Evolutionary conservation across 2,888 invertebrate species (phyloP), one percentile per base, ranked within the genome.

Genomic region (Choreutis nemorana): DNA sequence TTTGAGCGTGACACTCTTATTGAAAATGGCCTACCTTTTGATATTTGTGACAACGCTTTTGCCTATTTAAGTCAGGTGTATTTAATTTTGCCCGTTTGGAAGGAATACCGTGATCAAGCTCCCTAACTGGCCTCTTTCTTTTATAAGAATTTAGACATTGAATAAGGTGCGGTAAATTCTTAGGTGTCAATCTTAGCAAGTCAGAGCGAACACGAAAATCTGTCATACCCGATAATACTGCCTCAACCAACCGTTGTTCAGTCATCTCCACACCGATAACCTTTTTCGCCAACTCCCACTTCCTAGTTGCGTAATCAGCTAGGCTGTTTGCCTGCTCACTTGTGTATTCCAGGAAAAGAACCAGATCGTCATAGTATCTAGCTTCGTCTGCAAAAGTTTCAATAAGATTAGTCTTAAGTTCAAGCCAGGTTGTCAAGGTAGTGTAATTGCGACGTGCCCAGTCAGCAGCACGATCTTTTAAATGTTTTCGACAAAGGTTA

Each of bases 371-470:
- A n/a, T n/a, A n/a, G n/a, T n/a, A n/a, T n/a, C n/a, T n/a, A n/a
- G n/a, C n/a, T n/a, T n/a, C n/a, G n/a, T n/a, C n/a, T n/a, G n/a
- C n/a, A n/a, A n/a, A n/a, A n/a, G n/a, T n/a, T n/a, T n/a, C n/a
- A n/a, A n/a, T n/a, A n/a, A n/a, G 9, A 12, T 10, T 11, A 26
- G 35, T 7, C 16, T 28, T 37, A 4, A 37, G 30, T 29, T 37
- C 37, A 6, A 14, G 10, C 35, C 37, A 37, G n/a, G 14, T 33
- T 4, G 31, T 37, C 4, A 39, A 13, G 7, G 30, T 30, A 7
- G 33, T 26, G 14, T 36, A 39, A 25, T 36, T 39, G 7, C 34
- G 34, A 1, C 36, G 36, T 2, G 34, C 32, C 35, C 34, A 39
- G 2, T 34, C 34, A 9, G 30, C 35, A n/a, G 38, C 35, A 7